phyloP scores from a whole-genome alignment of 2,888 invertebrate genomes.

The Operophtera brumata region DNA sequence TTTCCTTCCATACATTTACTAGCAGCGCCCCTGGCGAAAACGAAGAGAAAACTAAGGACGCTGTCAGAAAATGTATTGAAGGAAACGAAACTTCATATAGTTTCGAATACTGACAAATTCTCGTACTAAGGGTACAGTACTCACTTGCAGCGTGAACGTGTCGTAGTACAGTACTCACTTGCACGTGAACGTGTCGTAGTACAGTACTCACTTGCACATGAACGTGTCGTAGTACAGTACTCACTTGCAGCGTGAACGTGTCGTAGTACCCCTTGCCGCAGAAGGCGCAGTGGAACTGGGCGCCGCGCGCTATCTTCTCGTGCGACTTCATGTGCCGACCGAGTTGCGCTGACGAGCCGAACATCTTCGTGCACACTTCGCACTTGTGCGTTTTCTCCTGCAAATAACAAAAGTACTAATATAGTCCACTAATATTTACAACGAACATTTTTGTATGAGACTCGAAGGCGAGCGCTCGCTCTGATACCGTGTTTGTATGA shows the following conservation, averaged over 20 bases:
- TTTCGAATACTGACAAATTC: no score
- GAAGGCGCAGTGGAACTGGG: conserved; percentile 62
- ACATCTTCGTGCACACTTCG: conserved; percentile 63
- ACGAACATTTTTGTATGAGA: no score
- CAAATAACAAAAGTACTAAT: conserved; percentile 24
- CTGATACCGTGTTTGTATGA: no score
- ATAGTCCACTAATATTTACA: no score
- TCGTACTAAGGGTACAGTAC: no score
- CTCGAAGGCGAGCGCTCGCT: no score
- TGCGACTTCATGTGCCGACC: conserved; percentile 69
- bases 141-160: conserved; percentile 60
- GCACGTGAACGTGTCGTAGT: conserved; percentile 65
- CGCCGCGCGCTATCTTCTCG: conserved; percentile 53
- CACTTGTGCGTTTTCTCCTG: conserved; percentile 71
- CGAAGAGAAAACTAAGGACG: no score
- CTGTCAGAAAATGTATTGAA: no score
- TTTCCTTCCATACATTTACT: no score
- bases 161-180: conserved; percentile 60
- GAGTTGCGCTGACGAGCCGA: conserved; percentile 60
- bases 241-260: conserved; percentile 61
- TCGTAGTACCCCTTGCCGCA: conserved; percentile 72
- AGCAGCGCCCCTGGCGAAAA: no score
- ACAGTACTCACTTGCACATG: conserved; percentile 25
- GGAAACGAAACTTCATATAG: no score
- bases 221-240: background rate